phyloP scores from a whole-genome alignment of 2,888 invertebrate species.

The Eurytoma adleriae region DNA sequence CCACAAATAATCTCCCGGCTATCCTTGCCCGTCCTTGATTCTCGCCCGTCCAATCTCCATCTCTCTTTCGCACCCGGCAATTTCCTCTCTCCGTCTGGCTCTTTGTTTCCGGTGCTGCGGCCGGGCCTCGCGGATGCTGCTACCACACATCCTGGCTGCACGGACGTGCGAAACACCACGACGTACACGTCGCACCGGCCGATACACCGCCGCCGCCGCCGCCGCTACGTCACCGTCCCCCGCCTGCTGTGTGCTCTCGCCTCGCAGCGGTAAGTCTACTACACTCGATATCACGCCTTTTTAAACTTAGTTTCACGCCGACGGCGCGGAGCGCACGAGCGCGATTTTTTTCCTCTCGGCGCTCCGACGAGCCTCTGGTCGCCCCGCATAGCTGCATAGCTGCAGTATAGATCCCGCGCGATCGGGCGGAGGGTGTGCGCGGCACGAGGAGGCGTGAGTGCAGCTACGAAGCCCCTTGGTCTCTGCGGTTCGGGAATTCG shows the following conservation, averaged over 20 bases:
- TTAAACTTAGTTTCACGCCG: slow-evolving; percentile 51
- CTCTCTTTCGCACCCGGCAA: slow-evolving; percentile 36
- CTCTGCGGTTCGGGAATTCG: too few species aligned
- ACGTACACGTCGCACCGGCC: not conserved
- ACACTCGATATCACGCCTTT: slow-evolving; percentile 48
- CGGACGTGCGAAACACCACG: slow-evolving; percentile 2
- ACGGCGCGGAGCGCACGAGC: slow-evolving; percentile 32
- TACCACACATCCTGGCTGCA: not conserved
- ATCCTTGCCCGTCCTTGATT: slow-evolving; percentile 39
- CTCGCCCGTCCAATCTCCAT: not conserved
- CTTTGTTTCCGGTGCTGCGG: not conserved
- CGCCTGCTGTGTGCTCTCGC: not conserved
- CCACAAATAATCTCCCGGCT: slow-evolving; percentile 28
- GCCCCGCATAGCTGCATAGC: too few species aligned
- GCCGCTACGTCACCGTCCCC: not conserved
- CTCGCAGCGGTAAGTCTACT: slow-evolving; percentile 50
- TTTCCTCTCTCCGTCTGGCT: slow-evolving; percentile 1
- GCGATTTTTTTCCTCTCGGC: not conserved
- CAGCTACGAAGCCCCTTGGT: too few species aligned
- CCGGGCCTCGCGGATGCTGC: slow-evolving; percentile 9
- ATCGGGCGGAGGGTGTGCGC: too few species aligned
- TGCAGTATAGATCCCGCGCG: too few species aligned
- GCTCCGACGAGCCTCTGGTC: not conserved
- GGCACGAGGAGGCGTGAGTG: not conserved
- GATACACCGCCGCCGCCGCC: not conserved